Percentiles rank a stretch among this genome's conserved stretches.
Conservation (phyloP, 2,888 invertebrate species). For the Brachynemurus nebulosus region DNA sequence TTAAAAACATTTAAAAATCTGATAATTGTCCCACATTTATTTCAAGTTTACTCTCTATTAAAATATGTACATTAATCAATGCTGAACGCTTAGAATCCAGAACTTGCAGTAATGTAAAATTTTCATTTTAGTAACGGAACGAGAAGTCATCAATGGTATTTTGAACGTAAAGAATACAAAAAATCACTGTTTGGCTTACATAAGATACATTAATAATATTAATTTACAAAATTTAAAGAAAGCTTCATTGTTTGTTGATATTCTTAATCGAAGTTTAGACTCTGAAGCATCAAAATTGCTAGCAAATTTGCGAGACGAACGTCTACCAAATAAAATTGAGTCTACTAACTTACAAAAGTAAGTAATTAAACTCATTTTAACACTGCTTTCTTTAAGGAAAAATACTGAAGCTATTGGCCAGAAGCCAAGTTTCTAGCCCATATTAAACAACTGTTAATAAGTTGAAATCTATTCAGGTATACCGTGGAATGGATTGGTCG, state of each 20-base stretch:
- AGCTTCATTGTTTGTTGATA: constrained; percentile 90
- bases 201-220: constrained; percentile 93
- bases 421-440: not conserved
- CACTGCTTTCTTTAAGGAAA: too few relatives aligned
- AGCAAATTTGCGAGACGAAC: constrained; percentile 77
- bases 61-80: too few relatives aligned
- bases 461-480: constrained; percentile 45
- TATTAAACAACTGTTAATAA: not conserved
- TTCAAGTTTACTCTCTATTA: too few relatives aligned
- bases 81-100: too few relatives aligned
- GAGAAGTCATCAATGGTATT: constrained; percentile 93
- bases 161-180: constrained; percentile 86
- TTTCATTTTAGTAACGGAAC: constrained; percentile 85
- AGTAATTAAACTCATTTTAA: constrained; percentile 16
- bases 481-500: constrained; percentile 96
- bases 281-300: constrained; percentile 83
- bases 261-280: constrained; percentile 81
- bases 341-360: constrained; percentile 79
- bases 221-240: constrained; percentile 89
- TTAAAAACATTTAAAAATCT: too few relatives aligned
- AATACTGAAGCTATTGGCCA: not conserved
- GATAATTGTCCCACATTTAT: too few relatives aligned
- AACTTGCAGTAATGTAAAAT: too few relatives aligned
- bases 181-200: constrained; percentile 90
- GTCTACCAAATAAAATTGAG: constrained; percentile 80